phyloP scores from a whole-genome alignment of 2,797 vertebrate genomes.

The Peromyscus nudipes region DNA sequence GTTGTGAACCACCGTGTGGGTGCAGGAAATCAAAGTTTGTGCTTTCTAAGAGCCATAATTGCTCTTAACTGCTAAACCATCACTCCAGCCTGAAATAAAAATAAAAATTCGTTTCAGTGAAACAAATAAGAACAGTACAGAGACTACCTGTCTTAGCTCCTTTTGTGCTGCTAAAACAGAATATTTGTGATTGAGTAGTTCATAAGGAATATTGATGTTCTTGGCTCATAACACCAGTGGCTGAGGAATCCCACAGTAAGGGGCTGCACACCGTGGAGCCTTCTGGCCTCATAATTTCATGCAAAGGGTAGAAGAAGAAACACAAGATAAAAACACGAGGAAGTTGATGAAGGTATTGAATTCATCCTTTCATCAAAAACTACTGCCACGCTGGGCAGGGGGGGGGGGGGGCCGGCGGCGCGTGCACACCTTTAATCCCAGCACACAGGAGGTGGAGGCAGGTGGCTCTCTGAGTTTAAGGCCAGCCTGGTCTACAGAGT shows the following conservation, averaged over 20 bases:
- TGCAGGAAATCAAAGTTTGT: no score
- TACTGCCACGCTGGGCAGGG: background rate
- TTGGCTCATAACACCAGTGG: background rate
- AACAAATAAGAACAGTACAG: background rate
- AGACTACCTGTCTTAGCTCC: background rate
- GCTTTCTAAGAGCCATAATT: background rate
- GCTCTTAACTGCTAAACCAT: background rate
- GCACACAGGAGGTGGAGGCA: no score
- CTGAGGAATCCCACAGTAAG: background rate
- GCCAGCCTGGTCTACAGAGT: no score
- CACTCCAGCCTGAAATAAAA: background rate
- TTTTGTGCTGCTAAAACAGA: background rate
- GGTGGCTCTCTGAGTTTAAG: no score
- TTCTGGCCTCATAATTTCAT: background rate
- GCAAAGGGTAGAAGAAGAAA: background rate
- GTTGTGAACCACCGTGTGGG: background rate
- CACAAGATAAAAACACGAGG: background rate
- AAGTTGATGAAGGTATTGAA: background rate
- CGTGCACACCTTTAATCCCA: no score
- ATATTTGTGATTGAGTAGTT: background rate
- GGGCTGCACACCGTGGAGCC: no score
- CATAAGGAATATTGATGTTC: background rate
- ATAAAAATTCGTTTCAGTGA: background rate
- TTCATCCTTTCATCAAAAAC: background rate
- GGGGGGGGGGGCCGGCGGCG: no score